phyloP scores from a whole-genome alignment of 2,113 vertebrate species.

The Cairina moschata region DNA sequence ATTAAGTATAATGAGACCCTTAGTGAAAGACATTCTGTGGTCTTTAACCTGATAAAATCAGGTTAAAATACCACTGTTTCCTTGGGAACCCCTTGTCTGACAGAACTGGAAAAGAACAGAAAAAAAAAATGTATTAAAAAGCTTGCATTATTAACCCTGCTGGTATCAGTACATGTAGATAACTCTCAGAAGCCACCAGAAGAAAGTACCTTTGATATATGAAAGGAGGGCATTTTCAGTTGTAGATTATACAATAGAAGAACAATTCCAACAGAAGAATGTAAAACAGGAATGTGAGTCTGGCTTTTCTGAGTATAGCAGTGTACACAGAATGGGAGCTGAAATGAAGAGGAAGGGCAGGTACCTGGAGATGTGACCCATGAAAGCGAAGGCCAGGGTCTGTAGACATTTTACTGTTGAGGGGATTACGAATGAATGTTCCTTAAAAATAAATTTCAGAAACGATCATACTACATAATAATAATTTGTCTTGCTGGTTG shows the following conservation, averaged over 20 bases:
- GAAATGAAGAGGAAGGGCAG: not conserved
- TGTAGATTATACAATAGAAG: not conserved
- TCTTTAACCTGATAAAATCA: not conserved
- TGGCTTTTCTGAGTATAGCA: not conserved
- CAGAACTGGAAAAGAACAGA: not conserved
- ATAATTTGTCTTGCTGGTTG: not conserved
- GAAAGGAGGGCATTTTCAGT: not conserved
- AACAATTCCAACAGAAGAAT: not conserved
- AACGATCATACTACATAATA: not conserved
- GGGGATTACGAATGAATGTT: not conserved
- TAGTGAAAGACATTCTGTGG: slow-evolving; percentile 12
- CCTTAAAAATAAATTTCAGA: not conserved
- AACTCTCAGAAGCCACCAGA: slow-evolving; percentile 4
- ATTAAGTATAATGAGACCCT: slow-evolving; percentile 15
- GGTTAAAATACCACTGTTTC: slow-evolving; percentile 10
- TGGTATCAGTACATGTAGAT: not conserved
- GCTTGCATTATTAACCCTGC: not conserved
- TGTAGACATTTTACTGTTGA: not conserved
- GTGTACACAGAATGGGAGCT: not conserved
- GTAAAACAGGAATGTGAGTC: not conserved
- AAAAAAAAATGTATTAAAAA: not conserved
- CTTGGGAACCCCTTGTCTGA: slow-evolving; percentile 18
- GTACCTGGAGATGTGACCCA: accelerated
- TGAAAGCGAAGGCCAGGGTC: not conserved
- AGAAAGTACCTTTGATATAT: not conserved